A percentile compares a stretch with the other conserved stretches of the same genome.
Conservation (phyloP, 2,888 invertebrate species). For the Drosophila anomelani region DNA sequence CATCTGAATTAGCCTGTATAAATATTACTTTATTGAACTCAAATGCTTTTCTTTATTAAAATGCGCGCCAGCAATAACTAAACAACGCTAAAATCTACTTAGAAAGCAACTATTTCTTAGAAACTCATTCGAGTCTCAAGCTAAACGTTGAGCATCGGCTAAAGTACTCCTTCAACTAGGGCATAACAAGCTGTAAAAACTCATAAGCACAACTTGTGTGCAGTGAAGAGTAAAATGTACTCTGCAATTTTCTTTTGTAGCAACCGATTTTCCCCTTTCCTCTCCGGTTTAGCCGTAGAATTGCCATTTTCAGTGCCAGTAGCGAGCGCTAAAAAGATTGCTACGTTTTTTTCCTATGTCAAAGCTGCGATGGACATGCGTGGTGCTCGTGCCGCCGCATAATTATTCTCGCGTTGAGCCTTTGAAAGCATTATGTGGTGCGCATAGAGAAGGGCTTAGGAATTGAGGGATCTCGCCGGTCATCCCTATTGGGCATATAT, state of each 20-base stretch:
- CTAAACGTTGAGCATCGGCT: background rate
- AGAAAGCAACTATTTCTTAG: background rate
- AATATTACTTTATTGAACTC: background rate
- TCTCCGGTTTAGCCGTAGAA: conserved; percentile 26
- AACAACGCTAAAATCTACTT: too few relatives aligned
- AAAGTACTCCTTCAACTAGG: background rate
- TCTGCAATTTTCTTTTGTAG: conserved; percentile 49
- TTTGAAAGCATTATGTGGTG: conserved; percentile 57
- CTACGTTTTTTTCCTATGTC: conserved; percentile 19
- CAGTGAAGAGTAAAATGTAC: conserved; percentile 52
- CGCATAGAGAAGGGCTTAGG: conserved; percentile 17
- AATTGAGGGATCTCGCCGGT: conserved; percentile 14
- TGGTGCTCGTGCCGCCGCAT: conserved; percentile 63
- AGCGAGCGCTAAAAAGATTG: conserved; percentile 36
- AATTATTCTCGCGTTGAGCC: conserved; percentile 60
- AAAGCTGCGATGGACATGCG: conserved; percentile 42
- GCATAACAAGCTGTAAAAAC: conserved; percentile 31
- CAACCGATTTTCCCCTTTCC: conserved; percentile 21
- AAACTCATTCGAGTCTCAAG: background rate
- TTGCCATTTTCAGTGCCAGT: conserved; percentile 44
- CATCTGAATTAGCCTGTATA: background rate
- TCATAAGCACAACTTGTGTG: conserved; percentile 51
- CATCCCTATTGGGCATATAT: conserved; percentile 65
- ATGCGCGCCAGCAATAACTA: background rate
- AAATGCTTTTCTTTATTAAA: background rate